Base-by-base conservation (phyloP, 2,888 invertebrate species). In the Polyploca ridens region DNA sequence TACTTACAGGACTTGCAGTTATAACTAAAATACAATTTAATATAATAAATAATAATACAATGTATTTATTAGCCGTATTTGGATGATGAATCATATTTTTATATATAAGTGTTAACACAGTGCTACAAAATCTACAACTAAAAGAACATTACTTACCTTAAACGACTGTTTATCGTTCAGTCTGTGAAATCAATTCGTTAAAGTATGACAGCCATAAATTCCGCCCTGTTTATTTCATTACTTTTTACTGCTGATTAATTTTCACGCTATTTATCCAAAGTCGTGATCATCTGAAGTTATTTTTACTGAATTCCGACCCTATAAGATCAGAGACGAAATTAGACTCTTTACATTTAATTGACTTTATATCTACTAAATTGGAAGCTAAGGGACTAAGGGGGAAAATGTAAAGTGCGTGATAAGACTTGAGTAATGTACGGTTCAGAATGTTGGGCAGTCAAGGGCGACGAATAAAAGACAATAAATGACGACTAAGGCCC, bases 221-320 rank as follows among this genome's bases (percentile, higher is more conserved):
- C 65, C 69, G 14, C 57, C 33, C 65, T 16, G 58, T 64, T 67
- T 66, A 70, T 64, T 69, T 67, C 66, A 69, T 69, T 67, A 68
- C 65, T 63, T 72, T 75, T 77, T 75, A 77, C 65, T 75, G 77
- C 67, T 79, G 83, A 84, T 84, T 84, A 77, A 68, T 75, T 63
- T 81, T 78, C 67, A 83, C 71, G 83, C 68, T 66, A 71, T 62
- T 82, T 77, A 77, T 62, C 49, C 5, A 46, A 57, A 63, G 59
- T 58, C 33, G 16, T 61, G 58, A 63, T 41, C 33, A 58, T 44
- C 6, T 10, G 7, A 58, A 14, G n/a, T 14, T 10, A 10, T 54
- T 54, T 54, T 10, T 54, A 0, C n/a, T 10, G 19, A 54, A 19
- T 16, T 19, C 54, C 19, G 54, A 5, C 27, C 27, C 27, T 27